Evolutionary conservation across 2,113 vertebrate genomes (phyloP).

Genomic region (Gasterosteus nipponicus): DNA sequence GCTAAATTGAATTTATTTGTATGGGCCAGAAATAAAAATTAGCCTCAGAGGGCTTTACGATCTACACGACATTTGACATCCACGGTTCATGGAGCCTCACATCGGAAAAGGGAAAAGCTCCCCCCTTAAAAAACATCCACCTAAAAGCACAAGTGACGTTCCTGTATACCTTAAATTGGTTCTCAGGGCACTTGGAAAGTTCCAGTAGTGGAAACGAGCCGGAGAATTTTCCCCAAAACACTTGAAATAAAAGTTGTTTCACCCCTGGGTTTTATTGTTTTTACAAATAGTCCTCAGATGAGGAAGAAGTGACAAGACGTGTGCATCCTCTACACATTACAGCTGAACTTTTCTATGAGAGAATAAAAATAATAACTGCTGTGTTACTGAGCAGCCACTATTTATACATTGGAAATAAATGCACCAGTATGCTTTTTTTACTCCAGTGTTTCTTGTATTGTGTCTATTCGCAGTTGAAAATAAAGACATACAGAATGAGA

Average conservation of each 20-base stretch:
- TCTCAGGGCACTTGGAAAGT: not conserved
- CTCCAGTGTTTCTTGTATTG: slow-evolving; percentile 33
- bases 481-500: slow-evolving; percentile 1
- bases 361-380: not conserved
- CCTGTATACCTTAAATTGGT: not conserved
- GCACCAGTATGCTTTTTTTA: slow-evolving; percentile 13
- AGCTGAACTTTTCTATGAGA: not conserved
- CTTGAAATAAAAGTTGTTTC: not conserved
- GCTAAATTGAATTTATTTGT: not conserved
- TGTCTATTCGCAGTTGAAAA: not conserved
- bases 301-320: not conserved
- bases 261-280: not conserved
- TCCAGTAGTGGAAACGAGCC: not conserved
- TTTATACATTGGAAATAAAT: slow-evolving; percentile 6
- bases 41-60: not conserved
- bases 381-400: slow-evolving; percentile 20
- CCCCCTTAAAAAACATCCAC: not conserved
- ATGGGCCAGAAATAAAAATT: not conserved
- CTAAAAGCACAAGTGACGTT: not conserved
- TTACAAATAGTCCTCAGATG: not conserved
- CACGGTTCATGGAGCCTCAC: not conserved
- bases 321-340: not conserved
- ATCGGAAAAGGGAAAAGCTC: not conserved
- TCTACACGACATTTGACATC: not conserved
- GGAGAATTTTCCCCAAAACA: not conserved